Evolutionary conservation across 2,113 vertebrate genomes (phyloP).

Genomic region (Candoia aspera): DNA sequence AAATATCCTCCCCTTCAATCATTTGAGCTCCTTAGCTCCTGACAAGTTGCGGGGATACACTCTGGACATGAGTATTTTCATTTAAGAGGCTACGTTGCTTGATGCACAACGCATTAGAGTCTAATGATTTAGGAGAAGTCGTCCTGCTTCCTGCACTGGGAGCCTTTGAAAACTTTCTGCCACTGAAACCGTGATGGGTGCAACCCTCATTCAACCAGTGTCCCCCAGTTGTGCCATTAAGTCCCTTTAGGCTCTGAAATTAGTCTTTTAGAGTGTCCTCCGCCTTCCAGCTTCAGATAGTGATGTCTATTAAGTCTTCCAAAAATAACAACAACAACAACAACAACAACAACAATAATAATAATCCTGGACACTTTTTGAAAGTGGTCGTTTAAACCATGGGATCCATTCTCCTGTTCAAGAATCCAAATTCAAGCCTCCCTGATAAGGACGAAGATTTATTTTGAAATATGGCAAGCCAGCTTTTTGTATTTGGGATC

Average conservation of each 20-base stretch:
- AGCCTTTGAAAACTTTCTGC: not conserved
- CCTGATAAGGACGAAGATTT: not conserved
- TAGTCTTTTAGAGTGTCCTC: not conserved
- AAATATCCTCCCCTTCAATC: slow-evolving; percentile 45
- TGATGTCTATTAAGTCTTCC: not conserved
- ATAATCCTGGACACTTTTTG: not conserved
- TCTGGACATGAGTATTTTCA: slow-evolving; percentile 25
- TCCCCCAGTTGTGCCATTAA: not conserved
- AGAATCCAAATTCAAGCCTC: not conserved
- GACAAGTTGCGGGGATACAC: slow-evolving; percentile 63
- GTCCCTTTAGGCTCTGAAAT: not conserved
- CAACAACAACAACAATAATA: too few relatives aligned
- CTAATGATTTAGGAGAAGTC: not conserved
- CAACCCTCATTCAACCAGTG: not conserved
- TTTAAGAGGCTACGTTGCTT: slow-evolving; percentile 25
- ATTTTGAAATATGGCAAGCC: not conserved
- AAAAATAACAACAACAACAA: too few relatives aligned
- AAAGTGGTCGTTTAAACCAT: not conserved
- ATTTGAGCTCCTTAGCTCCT: slow-evolving; percentile 66
- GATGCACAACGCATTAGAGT: slow-evolving; percentile 31
- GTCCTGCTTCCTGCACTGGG: not conserved
- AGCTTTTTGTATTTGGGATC: not conserved
- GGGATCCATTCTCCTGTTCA: not conserved
- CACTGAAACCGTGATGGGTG: slow-evolving; percentile 12
- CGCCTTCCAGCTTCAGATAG: not conserved